Percentiles rank a stretch among this genome's conserved stretches.
Evolutionary conservation across 2,888 invertebrate species (phyloP).

Genomic region (Drosophila suboccidentalis): DNA sequence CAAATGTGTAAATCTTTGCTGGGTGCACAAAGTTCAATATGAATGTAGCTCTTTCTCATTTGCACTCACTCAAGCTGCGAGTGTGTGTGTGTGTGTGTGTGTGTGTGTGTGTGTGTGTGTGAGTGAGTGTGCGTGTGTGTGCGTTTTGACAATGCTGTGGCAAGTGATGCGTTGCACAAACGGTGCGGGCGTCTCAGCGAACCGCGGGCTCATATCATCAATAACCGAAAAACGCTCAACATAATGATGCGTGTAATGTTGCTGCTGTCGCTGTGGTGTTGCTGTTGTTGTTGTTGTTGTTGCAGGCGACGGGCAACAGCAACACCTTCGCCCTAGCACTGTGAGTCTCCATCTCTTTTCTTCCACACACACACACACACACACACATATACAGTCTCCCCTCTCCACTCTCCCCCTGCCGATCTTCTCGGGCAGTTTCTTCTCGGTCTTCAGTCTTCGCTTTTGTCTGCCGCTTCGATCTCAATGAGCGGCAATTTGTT

Average conservation of each 20-base stretch:
- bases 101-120: constrained; percentile 19
- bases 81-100: neutral
- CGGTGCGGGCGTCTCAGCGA: constrained; percentile 46
- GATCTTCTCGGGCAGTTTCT: neutral
- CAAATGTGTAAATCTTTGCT: constrained; percentile 1
- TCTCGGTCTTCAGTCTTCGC: constrained; percentile 16
- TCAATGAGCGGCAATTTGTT: constrained; percentile 80
- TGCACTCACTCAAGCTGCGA: neutral
- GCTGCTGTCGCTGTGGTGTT: constrained; percentile 58
- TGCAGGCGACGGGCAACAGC: constrained; percentile 6
- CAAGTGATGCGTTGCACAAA: constrained; percentile 63
- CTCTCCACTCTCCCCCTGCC: neutral
- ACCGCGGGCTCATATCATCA: constrained; percentile 68
- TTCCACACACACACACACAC: neutral
- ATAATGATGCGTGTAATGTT: constrained; percentile 84
- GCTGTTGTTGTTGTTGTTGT: constrained; percentile 16
- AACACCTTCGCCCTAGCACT: constrained; percentile 39
- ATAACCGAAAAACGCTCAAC: constrained; percentile 65
- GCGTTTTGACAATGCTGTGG: constrained; percentile 23
- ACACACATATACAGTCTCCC: neutral
- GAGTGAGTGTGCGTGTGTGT: constrained; percentile 10
- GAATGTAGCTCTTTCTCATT: constrained; percentile 3
- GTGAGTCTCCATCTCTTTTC: constrained; percentile 37
- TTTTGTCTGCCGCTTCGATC: constrained; percentile 53
- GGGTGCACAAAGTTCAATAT: constrained; percentile 7